These are phyloP conservation scores for Pseudochromis fuscus DNA, from an alignment of 2,797 vertebrate genomes.

Conservation along the genomic window DNA sequence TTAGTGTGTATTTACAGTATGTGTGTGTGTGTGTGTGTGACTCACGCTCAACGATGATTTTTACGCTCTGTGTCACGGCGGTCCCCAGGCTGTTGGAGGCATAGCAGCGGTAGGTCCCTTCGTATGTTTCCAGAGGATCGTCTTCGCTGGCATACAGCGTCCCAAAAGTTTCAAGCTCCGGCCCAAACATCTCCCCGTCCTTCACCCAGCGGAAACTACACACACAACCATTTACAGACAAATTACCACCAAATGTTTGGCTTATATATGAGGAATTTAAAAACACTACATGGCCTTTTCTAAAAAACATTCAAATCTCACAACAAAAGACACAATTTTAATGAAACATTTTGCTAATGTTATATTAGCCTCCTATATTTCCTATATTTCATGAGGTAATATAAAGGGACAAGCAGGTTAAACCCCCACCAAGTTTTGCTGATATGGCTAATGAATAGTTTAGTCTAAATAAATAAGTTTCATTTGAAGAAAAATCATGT, in stretches of 20 bases:
- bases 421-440: no score
- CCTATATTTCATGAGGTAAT: no score
- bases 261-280: no score
- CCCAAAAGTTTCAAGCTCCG: neutral
- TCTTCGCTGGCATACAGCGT: slow-evolving; percentile 11
- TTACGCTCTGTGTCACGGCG: slow-evolving; percentile 60
- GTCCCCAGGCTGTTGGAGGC: slow-evolving; percentile 76
- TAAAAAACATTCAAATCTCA: no score
- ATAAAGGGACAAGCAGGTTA: no score
- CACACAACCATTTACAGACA: neutral
- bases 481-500: no score
- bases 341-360: no score
- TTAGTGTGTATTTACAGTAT: slow-evolving; percentile 6
- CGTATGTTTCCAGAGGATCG: slow-evolving; percentile 31
- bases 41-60: slow-evolving; percentile 75
- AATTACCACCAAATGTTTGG: neutral
- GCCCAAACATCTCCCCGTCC: slow-evolving; percentile 35
- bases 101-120: slow-evolving; percentile 72
- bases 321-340: no score
- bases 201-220: slow-evolving; percentile 79
- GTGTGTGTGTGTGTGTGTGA: slow-evolving; percentile 8
- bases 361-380: no score
- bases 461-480: no score
- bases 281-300: no score
- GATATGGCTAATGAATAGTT: no score